Conservation (phyloP, 2,888 invertebrate species). For the Thalpophila matura region DNA sequence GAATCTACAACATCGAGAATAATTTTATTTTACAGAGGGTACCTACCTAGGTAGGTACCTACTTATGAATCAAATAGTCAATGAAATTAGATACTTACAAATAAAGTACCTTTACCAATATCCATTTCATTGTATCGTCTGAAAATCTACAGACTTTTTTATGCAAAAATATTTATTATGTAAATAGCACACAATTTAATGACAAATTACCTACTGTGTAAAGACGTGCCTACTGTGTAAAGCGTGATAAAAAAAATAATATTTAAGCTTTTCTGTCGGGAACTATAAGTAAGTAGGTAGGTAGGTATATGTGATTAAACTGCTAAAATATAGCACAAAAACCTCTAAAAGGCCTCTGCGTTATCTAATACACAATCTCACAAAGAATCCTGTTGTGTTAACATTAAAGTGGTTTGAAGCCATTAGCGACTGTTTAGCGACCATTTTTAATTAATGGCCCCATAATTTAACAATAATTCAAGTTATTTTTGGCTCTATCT, state of each 20-base stretch:
- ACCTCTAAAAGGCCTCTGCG: neutral
- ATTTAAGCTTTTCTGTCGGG: neutral
- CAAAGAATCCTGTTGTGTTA: conserved; percentile 2
- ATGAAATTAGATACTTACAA: too few relatives aligned
- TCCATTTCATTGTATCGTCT: too few relatives aligned
- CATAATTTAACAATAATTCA: neutral
- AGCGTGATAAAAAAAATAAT: neutral
- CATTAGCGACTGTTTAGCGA: conserved; percentile 11
- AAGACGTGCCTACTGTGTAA: neutral
- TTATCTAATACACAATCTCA: neutral
- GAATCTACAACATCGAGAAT: too few relatives aligned
- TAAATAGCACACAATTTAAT: conserved; percentile 36
- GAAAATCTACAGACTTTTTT: neutral
- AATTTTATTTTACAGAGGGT: too few relatives aligned
- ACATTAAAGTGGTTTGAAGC: conserved; percentile 1
- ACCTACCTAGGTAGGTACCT: too few relatives aligned
- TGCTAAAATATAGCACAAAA: neutral
- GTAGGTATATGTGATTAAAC: neutral
- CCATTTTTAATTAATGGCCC: neutral
- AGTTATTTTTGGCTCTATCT: neutral
- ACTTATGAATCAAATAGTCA: too few relatives aligned
- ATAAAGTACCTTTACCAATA: too few relatives aligned
- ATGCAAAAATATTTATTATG: conserved; percentile 10
- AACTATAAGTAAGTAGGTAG: neutral
- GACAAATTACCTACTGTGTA: conserved; percentile 10